Conservation (phyloP, 2,797 vertebrate species). For the Mus minutoides region DNA sequence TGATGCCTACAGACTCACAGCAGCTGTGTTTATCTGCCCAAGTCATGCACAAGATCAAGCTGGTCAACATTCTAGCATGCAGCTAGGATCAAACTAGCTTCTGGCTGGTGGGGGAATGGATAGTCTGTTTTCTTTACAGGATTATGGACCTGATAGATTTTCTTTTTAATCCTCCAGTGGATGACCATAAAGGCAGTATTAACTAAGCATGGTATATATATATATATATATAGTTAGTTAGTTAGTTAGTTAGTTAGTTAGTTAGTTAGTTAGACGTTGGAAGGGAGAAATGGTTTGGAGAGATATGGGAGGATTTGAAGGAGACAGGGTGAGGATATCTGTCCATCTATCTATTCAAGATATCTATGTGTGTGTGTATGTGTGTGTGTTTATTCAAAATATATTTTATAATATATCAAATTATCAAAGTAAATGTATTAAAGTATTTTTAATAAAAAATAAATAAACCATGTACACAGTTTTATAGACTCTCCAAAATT, state of each 20-base stretch:
- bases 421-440: neutral
- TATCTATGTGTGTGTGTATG: too few species aligned
- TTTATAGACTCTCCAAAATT: neutral
- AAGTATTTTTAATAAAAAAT: neutral
- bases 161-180: neutral
- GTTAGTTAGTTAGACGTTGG: too few species aligned
- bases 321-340: too few species aligned
- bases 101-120: neutral
- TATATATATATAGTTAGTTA: too few species aligned
- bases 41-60: neutral
- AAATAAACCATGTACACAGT: neutral
- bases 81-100: neutral
- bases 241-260: too few species aligned
- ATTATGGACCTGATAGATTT: neutral
- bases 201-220: neutral
- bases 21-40: neutral
- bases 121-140: neutral
- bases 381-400: too few species aligned
- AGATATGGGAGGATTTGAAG: neutral
- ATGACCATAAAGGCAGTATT: neutral
- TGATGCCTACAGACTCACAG: too few species aligned
- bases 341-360: too few species aligned
- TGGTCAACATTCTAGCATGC: neutral
- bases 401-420: neutral
- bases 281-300: neutral